Percentiles rank a stretch among this genome's conserved stretches.
These are phyloP conservation scores for Eira barbara DNA, from an alignment of 2,113 vertebrate species.

Conservation along the genomic window DNA sequence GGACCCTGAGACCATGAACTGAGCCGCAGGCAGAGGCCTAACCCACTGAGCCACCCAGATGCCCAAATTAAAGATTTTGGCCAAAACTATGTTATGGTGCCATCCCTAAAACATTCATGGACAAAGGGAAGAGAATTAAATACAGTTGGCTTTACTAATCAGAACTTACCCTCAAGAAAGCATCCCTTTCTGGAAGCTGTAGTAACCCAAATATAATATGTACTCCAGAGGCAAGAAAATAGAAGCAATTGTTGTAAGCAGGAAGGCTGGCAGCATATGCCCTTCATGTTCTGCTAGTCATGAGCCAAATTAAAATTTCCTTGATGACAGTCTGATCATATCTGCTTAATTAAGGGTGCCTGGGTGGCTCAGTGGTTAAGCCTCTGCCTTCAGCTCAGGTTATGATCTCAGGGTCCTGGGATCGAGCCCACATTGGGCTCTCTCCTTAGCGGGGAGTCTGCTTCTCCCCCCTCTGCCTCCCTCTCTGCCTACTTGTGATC, in stretches of 20 bases:
- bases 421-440: too few relatives aligned
- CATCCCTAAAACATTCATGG: not conserved
- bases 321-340: not conserved
- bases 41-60: too few relatives aligned
- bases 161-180: not conserved
- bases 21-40: too few relatives aligned
- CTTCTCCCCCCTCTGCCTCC: too few relatives aligned
- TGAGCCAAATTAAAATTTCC: not conserved
- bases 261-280: not conserved
- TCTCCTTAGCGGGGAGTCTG: too few relatives aligned
- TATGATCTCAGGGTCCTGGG: too few relatives aligned
- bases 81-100: not conserved
- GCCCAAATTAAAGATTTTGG: not conserved
- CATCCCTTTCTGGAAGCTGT: not conserved
- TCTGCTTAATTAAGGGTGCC: too few relatives aligned
- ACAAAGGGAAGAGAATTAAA: not conserved
- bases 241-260: not conserved
- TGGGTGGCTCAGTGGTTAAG: too few relatives aligned
- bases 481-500: too few relatives aligned
- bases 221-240: not conserved
- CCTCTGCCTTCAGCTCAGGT: too few relatives aligned
- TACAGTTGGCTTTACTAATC: not conserved
- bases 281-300: not conserved
- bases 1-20: too few relatives aligned
- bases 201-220: not conserved